phyloP scores from a whole-genome alignment of 2,888 invertebrate species.

The Allygus modestus region DNA sequence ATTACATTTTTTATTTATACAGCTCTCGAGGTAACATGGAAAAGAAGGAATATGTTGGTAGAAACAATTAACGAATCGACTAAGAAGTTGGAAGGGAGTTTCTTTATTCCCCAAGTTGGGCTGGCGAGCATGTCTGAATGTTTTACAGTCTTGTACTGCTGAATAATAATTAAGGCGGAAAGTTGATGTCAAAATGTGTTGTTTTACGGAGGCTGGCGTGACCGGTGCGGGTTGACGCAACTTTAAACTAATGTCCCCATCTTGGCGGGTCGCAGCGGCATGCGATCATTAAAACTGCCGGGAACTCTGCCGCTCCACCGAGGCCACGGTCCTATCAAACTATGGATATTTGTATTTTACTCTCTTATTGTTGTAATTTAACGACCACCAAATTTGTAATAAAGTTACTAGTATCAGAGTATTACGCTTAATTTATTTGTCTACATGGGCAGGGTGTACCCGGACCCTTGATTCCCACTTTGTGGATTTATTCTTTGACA shows the following conservation, averaged over 20 bases:
- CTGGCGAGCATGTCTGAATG: slow-evolving; percentile 4
- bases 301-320: neutral
- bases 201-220: slow-evolving; percentile 19
- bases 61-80: too few species aligned
- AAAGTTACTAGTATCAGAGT: too few species aligned
- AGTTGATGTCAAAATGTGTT: slow-evolving; percentile 49
- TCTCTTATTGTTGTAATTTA: too few species aligned
- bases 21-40: too few species aligned
- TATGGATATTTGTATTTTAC: too few species aligned
- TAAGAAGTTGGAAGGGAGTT: slow-evolving; percentile 7
- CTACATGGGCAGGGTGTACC: too few species aligned
- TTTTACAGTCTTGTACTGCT: slow-evolving; percentile 15
- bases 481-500: too few species aligned
- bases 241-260: slow-evolving; percentile 32
- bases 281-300: slow-evolving; percentile 36
- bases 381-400: too few species aligned
- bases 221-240: slow-evolving; percentile 11
- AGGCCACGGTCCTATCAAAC: neutral
- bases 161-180: slow-evolving; percentile 43
- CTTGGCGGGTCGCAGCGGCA: neutral
- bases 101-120: slow-evolving; percentile 22
- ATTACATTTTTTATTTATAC: too few species aligned
- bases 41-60: too few species aligned
- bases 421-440: too few species aligned
- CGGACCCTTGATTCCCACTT: too few species aligned